These are phyloP conservation scores for Ips typographus DNA, from an alignment of 1,140 invertebrate species.

Conservation along the genomic window DNA sequence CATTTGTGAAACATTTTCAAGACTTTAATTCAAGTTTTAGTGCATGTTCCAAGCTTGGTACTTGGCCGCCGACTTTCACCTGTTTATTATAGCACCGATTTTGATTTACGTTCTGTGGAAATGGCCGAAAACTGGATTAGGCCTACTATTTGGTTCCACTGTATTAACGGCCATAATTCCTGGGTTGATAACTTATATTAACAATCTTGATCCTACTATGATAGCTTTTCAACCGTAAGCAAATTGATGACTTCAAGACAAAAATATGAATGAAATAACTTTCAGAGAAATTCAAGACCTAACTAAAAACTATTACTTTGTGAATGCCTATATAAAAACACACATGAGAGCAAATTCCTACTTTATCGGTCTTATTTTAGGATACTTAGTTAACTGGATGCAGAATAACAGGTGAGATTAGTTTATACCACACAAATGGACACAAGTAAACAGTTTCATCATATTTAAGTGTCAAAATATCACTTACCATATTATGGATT, in stretches of 20 bases:
- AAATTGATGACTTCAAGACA: conserved; percentile 21
- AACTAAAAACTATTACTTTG: conserved; percentile 62
- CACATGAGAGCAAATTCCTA: conserved; percentile 70
- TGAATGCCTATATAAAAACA: conserved; percentile 66
- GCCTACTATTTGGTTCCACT: conserved; percentile 57
- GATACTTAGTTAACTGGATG: conserved; percentile 63
- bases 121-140: conserved; percentile 62
- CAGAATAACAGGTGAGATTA: conserved; percentile 57
- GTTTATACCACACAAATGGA: no score
- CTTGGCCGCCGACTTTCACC: conserved; percentile 82
- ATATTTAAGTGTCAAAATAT: conserved; percentile 45
- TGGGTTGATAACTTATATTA: conserved; percentile 61
- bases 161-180: conserved; percentile 61
- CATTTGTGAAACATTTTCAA: conserved; percentile 16
- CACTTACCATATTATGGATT: conserved; percentile 54
- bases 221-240: conserved; percentile 66
- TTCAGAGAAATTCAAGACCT: conserved; percentile 65
- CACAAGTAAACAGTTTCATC: no score
- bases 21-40: conserved; percentile 53
- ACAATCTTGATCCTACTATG: conserved; percentile 65
- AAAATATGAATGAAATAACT: conserved; percentile 26
- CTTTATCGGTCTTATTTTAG: conserved; percentile 64
- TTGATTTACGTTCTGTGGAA: conserved; percentile 71
- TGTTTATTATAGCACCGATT: conserved; percentile 76
- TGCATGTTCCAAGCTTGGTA: conserved; percentile 93